These are phyloP conservation scores for Macrotis lagotis DNA, from an alignment of 2,113 vertebrate species.

Conservation along the genomic window DNA sequence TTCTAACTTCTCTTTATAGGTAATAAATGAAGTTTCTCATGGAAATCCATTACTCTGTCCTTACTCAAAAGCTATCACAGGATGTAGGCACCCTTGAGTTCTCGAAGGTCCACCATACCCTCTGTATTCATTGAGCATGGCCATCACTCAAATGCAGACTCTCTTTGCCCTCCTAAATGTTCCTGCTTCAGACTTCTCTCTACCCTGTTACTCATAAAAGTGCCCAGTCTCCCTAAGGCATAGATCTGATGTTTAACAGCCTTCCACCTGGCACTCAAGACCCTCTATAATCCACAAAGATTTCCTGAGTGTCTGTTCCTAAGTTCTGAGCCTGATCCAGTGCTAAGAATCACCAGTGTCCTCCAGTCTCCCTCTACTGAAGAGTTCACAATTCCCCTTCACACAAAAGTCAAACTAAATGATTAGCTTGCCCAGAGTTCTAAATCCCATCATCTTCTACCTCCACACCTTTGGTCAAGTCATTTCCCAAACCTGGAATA, in stretches of 20 bases:
- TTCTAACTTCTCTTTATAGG: neutral
- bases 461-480: neutral
- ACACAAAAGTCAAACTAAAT: neutral
- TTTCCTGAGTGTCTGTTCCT: neutral
- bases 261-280: neutral
- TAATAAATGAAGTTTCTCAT: neutral
- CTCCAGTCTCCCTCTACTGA: too few species aligned
- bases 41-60: neutral
- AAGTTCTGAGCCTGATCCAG: neutral
- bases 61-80: too few species aligned
- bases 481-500: neutral
- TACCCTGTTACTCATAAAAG: neutral
- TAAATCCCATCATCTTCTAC: neutral
- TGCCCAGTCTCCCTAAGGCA: neutral
- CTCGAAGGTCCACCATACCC: neutral
- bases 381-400: neutral
- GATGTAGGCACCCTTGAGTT: too few species aligned
- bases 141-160: neutral
- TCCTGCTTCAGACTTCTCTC: neutral
- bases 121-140: neutral
- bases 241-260: too few species aligned
- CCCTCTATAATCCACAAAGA: neutral
- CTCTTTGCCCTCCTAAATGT: slow-evolving; percentile 4
- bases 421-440: neutral
- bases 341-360: neutral